A percentile compares a stretch with the other conserved stretches of the same genome.
phyloP scores from a whole-genome alignment of 2,113 vertebrate genomes.

The Cyprinodon brontotheroides region DNA sequence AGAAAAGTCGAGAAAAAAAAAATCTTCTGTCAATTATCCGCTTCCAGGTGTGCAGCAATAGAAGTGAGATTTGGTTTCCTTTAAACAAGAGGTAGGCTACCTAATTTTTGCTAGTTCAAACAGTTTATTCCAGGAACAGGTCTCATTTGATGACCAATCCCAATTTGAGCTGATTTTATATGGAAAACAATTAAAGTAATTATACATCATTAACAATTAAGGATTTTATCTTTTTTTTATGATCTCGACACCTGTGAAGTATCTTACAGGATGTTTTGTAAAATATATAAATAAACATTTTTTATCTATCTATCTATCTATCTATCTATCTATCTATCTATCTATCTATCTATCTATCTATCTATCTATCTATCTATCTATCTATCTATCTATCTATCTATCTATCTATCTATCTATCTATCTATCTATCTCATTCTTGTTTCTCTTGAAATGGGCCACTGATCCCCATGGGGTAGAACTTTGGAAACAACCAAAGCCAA shows the following conservation, averaged over 20 bases:
- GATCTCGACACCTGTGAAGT: too few species aligned
- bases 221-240: background rate
- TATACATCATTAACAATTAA: background rate
- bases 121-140: too few species aligned
- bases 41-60: background rate
- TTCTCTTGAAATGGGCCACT: too few species aligned
- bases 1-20: background rate
- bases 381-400: too few species aligned
- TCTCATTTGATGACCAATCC: constrained; percentile 34
- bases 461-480: too few species aligned
- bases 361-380: too few species aligned
- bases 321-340: too few species aligned
- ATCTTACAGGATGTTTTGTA: background rate
- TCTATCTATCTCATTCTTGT: too few species aligned
- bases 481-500: too few species aligned
- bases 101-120: constrained; percentile 36
- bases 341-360: too few species aligned
- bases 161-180: background rate
- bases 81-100: constrained; percentile 23
- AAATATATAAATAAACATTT: background rate
- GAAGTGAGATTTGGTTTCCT: constrained; percentile 6
- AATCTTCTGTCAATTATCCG: background rate
- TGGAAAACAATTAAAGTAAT: background rate
- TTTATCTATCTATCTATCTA: background rate
- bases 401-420: too few species aligned